Evolutionary conservation across 2,113 vertebrate genomes (phyloP).

Genomic region (Poecile atricapillus): DNA sequence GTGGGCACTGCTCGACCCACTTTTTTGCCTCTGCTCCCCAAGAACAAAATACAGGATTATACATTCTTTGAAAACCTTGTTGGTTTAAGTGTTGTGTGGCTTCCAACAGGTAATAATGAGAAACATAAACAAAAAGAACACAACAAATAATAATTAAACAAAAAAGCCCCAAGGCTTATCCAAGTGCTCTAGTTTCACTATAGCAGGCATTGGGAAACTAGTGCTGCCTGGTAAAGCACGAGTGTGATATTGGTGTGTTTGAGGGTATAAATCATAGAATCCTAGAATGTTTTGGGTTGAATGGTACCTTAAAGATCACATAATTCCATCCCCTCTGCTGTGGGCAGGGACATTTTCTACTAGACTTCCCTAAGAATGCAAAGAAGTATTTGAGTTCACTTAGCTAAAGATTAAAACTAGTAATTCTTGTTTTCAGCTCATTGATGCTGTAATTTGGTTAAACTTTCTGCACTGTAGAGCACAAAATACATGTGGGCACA

Average conservation of each 20-base stretch:
- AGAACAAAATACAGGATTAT: neutral
- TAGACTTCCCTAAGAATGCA: neutral
- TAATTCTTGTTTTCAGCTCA: neutral
- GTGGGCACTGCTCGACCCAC: neutral
- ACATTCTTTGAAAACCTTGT: neutral
- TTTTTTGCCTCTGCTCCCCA: neutral
- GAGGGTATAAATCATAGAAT: neutral
- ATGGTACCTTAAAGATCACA: neutral
- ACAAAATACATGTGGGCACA: neutral
- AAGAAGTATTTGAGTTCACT: neutral
- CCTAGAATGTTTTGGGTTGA: neutral
- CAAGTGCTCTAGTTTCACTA: neutral
- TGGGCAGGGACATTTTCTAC: neutral
- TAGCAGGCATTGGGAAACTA: neutral
- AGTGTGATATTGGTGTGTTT: fast-evolving
- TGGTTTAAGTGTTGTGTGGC: neutral
- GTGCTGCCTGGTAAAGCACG: neutral
- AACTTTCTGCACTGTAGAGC: neutral
- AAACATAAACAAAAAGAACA: neutral
- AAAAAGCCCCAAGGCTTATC: neutral
- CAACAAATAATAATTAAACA: neutral
- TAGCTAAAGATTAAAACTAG: neutral
- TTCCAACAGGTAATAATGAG: neutral
- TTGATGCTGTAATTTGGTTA: neutral
- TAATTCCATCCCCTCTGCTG: neutral